Evolutionary conservation across 2,797 vertebrate genomes (phyloP).

Genomic region (Halcyon badia): DNA sequence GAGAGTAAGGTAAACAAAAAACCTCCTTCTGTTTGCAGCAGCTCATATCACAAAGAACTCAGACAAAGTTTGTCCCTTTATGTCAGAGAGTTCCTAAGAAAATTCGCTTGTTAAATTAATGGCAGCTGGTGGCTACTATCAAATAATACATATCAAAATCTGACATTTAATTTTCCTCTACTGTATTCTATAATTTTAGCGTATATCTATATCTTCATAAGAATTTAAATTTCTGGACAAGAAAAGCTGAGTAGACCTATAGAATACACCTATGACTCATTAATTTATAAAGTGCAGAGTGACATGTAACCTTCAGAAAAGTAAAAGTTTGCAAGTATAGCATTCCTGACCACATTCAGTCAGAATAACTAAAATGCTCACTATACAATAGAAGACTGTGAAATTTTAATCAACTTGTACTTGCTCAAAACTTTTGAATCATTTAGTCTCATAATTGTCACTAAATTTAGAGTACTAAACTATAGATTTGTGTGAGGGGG

Average conservation of each 20-base stretch:
- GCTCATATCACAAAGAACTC: neutral
- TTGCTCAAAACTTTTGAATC: neutral
- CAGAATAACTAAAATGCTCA: neutral
- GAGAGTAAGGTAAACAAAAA: neutral
- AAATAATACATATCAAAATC: neutral
- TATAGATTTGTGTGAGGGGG: neutral
- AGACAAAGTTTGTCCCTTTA: neutral
- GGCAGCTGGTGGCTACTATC: neutral
- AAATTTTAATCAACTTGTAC: neutral
- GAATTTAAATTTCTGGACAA: neutral
- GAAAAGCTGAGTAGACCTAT: neutral
- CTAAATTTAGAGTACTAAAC: slow-evolving; percentile 13
- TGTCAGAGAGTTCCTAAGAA: neutral
- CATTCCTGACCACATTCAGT: neutral
- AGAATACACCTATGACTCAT: neutral
- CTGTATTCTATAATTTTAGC: neutral
- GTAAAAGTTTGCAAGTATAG: neutral
- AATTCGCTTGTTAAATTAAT: neutral
- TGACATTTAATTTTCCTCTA: neutral
- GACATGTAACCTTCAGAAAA: neutral
- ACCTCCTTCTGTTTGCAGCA: neutral
- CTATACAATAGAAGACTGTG: neutral
- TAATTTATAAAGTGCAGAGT: neutral
- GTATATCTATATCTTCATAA: neutral
- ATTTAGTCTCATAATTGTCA: neutral